Conservation (phyloP, 1,140 invertebrate genomes). For the Penaeus indicus region DNA sequence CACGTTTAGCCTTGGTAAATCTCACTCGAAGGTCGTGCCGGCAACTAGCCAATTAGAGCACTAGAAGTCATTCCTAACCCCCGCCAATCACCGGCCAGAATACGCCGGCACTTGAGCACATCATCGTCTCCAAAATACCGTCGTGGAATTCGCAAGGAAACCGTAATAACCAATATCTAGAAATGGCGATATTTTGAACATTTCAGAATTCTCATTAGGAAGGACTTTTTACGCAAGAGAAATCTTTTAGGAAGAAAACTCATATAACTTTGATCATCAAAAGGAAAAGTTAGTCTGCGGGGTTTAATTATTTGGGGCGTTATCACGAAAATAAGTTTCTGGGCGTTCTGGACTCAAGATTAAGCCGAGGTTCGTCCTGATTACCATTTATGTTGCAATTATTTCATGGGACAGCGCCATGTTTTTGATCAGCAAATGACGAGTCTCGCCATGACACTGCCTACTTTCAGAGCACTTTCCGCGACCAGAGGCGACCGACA, state of each 20-base stretch:
- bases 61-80: conserved; percentile 43
- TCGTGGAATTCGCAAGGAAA: background rate
- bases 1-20: conserved; percentile 37
- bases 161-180: conserved; percentile 56
- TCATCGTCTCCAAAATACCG: no score
- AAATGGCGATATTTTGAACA: conserved; percentile 60
- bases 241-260: conserved; percentile 65
- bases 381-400: conserved; percentile 53
- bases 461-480: background rate
- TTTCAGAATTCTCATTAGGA: conserved; percentile 65
- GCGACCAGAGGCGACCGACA: no score
- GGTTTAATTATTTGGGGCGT: conserved; percentile 65
- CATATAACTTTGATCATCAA: conserved; percentile 66
- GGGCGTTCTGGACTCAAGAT: conserved; percentile 38
- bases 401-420: conserved; percentile 11
- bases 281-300: conserved; percentile 64
- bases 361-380: conserved; percentile 49
- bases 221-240: conserved; percentile 56
- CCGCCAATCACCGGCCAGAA: conserved; percentile 46
- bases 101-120: conserved; percentile 27
- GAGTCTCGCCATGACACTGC: conserved; percentile 5
- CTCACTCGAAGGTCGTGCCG: conserved; percentile 46
- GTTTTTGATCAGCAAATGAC: background rate
- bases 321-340: conserved; percentile 63
- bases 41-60: conserved; percentile 52